Conservation (phyloP, 2,797 vertebrate species). For the Sus cebifrons region DNA sequence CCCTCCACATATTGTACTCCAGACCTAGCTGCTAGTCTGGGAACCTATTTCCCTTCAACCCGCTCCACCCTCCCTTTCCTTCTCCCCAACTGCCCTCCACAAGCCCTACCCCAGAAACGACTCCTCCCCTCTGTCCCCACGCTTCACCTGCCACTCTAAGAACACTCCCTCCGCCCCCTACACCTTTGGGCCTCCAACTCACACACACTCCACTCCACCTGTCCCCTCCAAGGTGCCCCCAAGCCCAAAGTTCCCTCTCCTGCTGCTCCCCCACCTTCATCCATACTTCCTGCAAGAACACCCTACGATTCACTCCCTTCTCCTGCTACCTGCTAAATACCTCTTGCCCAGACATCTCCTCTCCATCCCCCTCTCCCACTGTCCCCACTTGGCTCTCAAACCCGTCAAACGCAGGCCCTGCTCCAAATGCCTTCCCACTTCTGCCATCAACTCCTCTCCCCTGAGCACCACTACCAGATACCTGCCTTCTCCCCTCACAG, state of each 20-base stretch:
- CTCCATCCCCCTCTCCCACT: not conserved
- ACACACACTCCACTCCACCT: not conserved
- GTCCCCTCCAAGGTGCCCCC: not conserved
- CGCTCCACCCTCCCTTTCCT: not conserved
- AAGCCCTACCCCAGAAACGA: not conserved
- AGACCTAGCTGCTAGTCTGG: not conserved
- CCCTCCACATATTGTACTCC: not conserved
- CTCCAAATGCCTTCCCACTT: not conserved
- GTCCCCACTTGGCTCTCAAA: not conserved
- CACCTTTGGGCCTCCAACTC: not conserved
- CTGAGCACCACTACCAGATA: not conserved
- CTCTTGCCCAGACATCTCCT: not conserved
- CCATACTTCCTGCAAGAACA: not conserved
- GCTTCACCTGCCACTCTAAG: not conserved
- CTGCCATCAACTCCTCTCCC: not conserved
- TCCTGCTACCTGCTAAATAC: not conserved
- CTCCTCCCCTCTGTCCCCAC: conserved; percentile 19
- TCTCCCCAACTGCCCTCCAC: conserved; percentile 17
- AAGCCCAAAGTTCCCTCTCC: not conserved
- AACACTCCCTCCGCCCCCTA: not conserved
- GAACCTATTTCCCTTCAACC: not conserved
- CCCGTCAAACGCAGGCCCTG: not conserved
- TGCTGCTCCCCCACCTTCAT: not conserved
- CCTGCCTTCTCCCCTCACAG: not conserved
- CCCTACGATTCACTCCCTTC: not conserved